Conservation (phyloP, 1,140 invertebrate species). For the Pachypsylla venusta region DNA sequence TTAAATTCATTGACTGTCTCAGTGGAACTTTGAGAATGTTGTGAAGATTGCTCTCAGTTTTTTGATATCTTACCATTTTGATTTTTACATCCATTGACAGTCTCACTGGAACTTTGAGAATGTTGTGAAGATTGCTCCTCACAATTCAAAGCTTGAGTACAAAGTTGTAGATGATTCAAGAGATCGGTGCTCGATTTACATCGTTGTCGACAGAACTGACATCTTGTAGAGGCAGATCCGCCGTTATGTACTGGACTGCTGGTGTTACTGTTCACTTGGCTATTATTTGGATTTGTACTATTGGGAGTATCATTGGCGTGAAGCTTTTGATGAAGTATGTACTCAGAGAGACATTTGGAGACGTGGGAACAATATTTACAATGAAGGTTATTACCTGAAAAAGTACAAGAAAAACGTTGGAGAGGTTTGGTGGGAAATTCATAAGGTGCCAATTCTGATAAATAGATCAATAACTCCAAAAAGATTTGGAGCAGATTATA, state of each 20-base stretch:
- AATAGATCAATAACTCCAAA: too few species aligned
- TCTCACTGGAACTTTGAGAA: not conserved
- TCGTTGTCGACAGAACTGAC: constrained; percentile 65
- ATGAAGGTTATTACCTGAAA: constrained; percentile 35
- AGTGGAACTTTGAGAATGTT: not conserved
- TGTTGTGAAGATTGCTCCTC: constrained; percentile 14
- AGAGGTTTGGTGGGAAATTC: too few species aligned
- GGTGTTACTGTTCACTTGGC: not conserved
- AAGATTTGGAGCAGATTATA: too few species aligned
- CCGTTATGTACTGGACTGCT: constrained; percentile 17
- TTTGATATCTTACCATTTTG: too few species aligned
- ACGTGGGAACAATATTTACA: constrained; percentile 60
- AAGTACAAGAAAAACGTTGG: too few species aligned
- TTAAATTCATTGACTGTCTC: too few species aligned
- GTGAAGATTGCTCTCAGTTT: constrained; percentile 16
- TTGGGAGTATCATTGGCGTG: constrained; percentile 26
- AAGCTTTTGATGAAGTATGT: constrained; percentile 50
- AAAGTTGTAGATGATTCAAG: constrained; percentile 51
- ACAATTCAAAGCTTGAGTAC: constrained; percentile 36
- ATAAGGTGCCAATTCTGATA: too few species aligned
- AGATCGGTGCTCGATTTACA: constrained; percentile 68
- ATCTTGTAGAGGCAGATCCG: constrained; percentile 52
- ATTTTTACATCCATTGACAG: too few species aligned
- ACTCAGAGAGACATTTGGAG: constrained; percentile 70
- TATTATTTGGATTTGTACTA: not conserved